Evolutionary conservation across 2,797 vertebrate species (phyloP).

Genomic region (Hoplostethus atlanticus): DNA sequence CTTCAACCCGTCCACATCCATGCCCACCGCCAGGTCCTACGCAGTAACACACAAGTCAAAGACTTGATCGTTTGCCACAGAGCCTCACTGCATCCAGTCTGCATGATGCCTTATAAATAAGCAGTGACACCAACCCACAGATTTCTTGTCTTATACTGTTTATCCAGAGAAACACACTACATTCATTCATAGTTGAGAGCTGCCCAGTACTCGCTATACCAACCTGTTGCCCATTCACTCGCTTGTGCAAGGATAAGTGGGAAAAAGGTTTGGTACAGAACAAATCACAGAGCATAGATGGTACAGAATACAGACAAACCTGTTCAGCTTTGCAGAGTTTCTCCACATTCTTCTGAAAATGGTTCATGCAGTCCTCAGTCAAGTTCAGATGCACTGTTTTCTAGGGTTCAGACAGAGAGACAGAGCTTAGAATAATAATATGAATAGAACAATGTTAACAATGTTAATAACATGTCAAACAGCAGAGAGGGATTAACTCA

Average conservation of each 20-base stretch:
- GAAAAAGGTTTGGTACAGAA: neutral
- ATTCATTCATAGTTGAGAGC: too few species aligned
- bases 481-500: neutral
- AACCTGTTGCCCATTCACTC: neutral
- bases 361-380: conserved; percentile 95
- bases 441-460: neutral
- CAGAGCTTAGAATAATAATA: neutral
- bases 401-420: conserved; percentile 73
- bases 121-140: neutral
- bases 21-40: conserved; percentile 93
- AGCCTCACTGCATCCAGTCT: neutral
- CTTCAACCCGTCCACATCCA: conserved; percentile 91
- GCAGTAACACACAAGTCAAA: conserved; percentile 23
- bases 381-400: conserved; percentile 94
- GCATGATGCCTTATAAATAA: neutral
- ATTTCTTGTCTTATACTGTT: too few species aligned
- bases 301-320: conserved; percentile 75
- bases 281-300: neutral
- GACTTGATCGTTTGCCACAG: neutral
- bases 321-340: conserved; percentile 97
- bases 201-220: too few species aligned
- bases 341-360: conserved; percentile 90
- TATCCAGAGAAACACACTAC: too few species aligned
- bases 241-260: neutral
- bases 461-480: neutral